A percentile compares a stretch with the other conserved stretches of the same genome.
phyloP scores from a whole-genome alignment of 2,113 vertebrate species.

The Gopherus evgoodei region DNA sequence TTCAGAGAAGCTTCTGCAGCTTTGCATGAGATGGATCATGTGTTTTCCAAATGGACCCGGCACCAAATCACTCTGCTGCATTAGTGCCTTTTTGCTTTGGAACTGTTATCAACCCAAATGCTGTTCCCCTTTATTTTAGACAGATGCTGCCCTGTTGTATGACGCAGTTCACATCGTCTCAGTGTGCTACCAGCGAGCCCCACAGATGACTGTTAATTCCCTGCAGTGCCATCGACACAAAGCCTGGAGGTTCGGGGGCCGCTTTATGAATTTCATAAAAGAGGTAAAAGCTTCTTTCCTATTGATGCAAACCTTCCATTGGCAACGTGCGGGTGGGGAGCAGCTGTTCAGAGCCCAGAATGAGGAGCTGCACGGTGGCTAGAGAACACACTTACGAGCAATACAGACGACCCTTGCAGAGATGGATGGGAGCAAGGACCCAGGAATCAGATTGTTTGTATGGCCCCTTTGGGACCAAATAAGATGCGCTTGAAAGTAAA shows the following conservation, averaged over 20 bases:
- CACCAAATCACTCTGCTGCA: neutral
- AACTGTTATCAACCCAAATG: constrained; percentile 62
- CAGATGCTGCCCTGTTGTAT: constrained; percentile 97
- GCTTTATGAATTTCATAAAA: constrained; percentile 98
- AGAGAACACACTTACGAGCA: neutral
- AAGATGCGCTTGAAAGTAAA: neutral
- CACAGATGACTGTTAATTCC: constrained; percentile 98
- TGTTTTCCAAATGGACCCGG: fast-evolving
- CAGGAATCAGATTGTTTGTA: fast-evolving
- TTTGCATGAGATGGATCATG: fast-evolving
- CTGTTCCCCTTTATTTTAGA: constrained; percentile 90
- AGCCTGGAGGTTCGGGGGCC: constrained; percentile 96
- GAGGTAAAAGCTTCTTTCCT: constrained; percentile 84
- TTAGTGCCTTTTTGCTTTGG: fast-evolving
- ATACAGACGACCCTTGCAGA: neutral
- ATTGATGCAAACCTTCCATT: fast-evolving
- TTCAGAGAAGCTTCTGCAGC: neutral
- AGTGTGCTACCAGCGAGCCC: constrained; percentile 96
- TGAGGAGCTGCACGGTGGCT: fast-evolving
- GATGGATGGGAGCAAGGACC: neutral
- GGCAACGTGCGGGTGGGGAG: fast-evolving
- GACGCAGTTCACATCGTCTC: constrained; percentile 99
- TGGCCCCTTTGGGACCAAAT: neutral
- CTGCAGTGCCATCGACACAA: constrained; percentile 99
- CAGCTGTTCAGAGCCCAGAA: neutral